Conservation (phyloP, 1,140 invertebrate genomes). For the Cecropterus lyciades region DNA sequence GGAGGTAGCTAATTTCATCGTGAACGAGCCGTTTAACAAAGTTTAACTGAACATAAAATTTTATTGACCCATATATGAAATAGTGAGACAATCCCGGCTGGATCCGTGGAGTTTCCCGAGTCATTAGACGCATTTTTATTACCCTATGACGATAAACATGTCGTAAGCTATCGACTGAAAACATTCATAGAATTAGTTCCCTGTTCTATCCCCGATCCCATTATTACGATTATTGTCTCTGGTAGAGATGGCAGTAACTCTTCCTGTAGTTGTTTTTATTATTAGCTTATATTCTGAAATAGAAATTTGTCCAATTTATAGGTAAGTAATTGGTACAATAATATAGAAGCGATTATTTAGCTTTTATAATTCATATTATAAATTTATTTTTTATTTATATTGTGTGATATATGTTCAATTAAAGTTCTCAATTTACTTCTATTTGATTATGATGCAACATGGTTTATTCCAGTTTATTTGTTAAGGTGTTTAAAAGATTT, state of each 20-base stretch:
- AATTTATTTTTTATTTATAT: too few relatives aligned
- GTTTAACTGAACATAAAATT: conserved; percentile 82
- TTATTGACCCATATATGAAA: conserved; percentile 82
- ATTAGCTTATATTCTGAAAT: too few relatives aligned
- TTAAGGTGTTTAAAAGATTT: too few relatives aligned
- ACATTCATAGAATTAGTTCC: conserved; percentile 76
- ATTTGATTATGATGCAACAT: too few relatives aligned
- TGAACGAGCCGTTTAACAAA: conserved; percentile 70
- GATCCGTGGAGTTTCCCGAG: conserved; percentile 67
- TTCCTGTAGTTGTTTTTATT: conserved; percentile 12
- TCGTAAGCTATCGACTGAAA: conserved; percentile 80
- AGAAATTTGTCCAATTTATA: too few relatives aligned
- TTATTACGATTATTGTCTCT: conserved; percentile 63
- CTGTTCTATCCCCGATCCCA: conserved; percentile 49
- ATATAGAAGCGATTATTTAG: too few relatives aligned
- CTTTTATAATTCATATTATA: too few relatives aligned
- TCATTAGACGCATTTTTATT: conserved; percentile 83
- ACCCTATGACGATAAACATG: conserved; percentile 80
- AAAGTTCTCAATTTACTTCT: too few relatives aligned
- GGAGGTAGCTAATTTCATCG: conserved; percentile 49
- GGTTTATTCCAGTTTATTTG: too few relatives aligned
- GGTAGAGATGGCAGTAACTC: conserved; percentile 41
- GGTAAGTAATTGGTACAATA: too few relatives aligned
- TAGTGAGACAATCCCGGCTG: conserved; percentile 74
- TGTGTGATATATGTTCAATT: too few relatives aligned